Evolutionary conservation across 2,797 vertebrate species (phyloP), one percentile per base, ranked within the genome.

Genomic region (Remorina albescens): DNA sequence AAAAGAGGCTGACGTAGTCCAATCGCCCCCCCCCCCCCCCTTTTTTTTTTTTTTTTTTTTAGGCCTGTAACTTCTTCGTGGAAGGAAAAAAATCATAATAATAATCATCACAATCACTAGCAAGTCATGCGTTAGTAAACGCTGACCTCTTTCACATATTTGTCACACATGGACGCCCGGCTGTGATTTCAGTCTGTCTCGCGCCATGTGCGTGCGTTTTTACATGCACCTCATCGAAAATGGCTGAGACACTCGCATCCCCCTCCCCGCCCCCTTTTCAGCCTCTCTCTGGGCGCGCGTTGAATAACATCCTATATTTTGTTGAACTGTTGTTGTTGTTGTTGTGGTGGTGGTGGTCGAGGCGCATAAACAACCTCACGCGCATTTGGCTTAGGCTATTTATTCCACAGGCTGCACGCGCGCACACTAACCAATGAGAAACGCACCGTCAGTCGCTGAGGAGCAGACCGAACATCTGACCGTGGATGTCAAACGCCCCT

Each of bases 191-290:
- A 46, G 69, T 63, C 55, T 36, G 71, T 73, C 76, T 79, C 72
- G 74, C 78, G 64, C 76, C 82, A 84, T 77, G 86, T 86, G 83
- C 78, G 84, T 41, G 85, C 77, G 73, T 28, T 57, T 55, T 23
- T 42, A 51, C 73, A 75, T 70, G 85, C 79, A 66, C 65, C 50
- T 66, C 65, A 30, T 67, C 18, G 67, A 78, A 77, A 60, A 82
- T 72, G 71, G 54, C 65, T 63, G 51, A 39, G 21, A 41, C 32
- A 44, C 49, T 12, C 66, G 5, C 41, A 6, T 23, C 25, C 51
- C 25, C 47, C 23, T 11, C 46, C 9, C 41, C 26, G 11, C 16
- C 44, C 15, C 44, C 28, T 6, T 11, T 0, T 46, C 32, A 18
- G 15, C 23, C 39, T 34, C 49, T 10, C 37, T 1, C 39, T 26